Base-by-base conservation (phyloP, 1,140 invertebrate genomes). In the Drosophila parabipectinata region DNA sequence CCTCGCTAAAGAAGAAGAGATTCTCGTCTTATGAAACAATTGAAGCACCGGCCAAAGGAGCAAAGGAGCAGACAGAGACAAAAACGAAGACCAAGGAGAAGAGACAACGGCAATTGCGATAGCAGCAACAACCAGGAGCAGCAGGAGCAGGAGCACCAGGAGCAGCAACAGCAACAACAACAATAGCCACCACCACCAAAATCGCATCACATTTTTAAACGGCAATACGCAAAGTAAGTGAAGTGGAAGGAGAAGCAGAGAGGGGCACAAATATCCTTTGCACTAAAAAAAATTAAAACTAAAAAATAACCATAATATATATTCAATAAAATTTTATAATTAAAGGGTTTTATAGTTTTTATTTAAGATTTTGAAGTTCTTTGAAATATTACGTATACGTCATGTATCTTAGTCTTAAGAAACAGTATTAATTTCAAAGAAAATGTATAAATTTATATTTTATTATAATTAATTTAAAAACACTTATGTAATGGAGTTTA, bases 191-290 rank as follows among this genome's bases (percentile, higher is more conserved):
- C 64, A 67, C 14, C 77, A 72, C 67, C 71, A 81, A 81, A 83
- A 83, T 83, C 62, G 75, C 75, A 75, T 64, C 71, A 78, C 74
- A 82, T 83, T 82, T 82, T 82, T 82, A 55, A 79, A 87, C 69
- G 82, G 82, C 79, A 76, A 87, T 87, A 87, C 82, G 82, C 82
- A 88, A 84, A 87, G 82, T 87, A 79, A 87, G 83, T 87, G 66
- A 78, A 81, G 75, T 73, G 39, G 45, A 55, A 73, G 44, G 44
- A 47, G 44, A 14, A 21, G 9, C 15, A 21, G 44, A 44, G 5
- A 44, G 18, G n/a, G 9, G n/a, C 15, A 34, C 8, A 2, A 4
- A 52, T 4, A 32, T 10, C 15, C 9, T 6, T 6, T 53, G 24
- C 30, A 53, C 51, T 34, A 4, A 9, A 37, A 53, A 21, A 53